Base-by-base conservation (phyloP, 2,797 vertebrate species). In the Hozukius guyotensis region DNA sequence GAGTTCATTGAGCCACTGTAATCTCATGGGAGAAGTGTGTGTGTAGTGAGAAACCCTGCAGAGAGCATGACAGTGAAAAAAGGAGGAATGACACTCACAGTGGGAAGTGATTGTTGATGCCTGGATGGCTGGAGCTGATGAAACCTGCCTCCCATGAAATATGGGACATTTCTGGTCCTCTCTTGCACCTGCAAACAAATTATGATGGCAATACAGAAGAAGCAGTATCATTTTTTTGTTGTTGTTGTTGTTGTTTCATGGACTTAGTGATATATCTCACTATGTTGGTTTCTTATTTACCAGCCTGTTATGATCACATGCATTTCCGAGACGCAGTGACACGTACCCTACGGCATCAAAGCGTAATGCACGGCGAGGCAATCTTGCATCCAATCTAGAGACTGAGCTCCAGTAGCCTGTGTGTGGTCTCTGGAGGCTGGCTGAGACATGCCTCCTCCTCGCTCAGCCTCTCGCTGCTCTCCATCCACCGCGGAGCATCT, bases 1-100 rank as follows among this genome's bases (percentile, higher is more conserved):
- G 89, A 88, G 89, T 91, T 93, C 91, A 91, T 84, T 75, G 78
- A 89, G 84, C 87, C 80, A 87, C 46, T 81, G 68, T 81, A 70
- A 86, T 86, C 74, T 72, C 69, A 69, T 12, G 62, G 34, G 55
- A 70, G 42, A 18, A 1, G 72, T 1, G 52, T n/a, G 52, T n/a
- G 25, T 12, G 38, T 57, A 34, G 67, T 67, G 70, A 72, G 68
- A 72, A 63, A 79, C 87, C 84, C 87, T 72, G 87, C 75, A 57
- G 81, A 80, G 88, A 70, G 46, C 27, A 31, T 77, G 59, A 81
- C 80, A 82, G 81, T 75, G 72, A 85, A 38, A 73, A 42, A 49
- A 56, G 52, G 22, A 55, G 62, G 64, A 67, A 42, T 72, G 87
- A 77, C 76, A 74, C 72, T 75, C 53, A 63, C 36, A 74, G 73